These are phyloP conservation scores for Acanthosepion pharaonis DNA, from an alignment of 2,888 invertebrate genomes.

Conservation along the genomic window DNA sequence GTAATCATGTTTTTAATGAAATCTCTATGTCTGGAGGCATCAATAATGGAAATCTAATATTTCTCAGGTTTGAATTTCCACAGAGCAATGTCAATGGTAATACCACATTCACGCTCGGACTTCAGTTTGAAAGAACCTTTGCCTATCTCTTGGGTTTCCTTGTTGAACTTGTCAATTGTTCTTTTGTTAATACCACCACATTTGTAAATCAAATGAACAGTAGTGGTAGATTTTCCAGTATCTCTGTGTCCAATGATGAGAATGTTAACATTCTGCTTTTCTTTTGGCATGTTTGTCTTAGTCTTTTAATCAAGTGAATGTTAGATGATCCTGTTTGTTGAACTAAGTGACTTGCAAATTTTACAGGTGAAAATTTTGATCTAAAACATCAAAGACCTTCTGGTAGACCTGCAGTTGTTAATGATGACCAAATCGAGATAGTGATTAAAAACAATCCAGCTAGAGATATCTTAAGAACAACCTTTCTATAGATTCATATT, in stretches of 20 bases:
- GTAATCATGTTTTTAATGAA: constrained; percentile 99
- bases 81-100: constrained; percentile 97
- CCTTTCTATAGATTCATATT: no score
- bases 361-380: no score
- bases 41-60: constrained; percentile 98
- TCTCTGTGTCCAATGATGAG: constrained; percentile 99
- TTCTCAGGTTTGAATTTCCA: constrained; percentile 97
- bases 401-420: no score
- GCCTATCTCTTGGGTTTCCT: constrained; percentile 99
- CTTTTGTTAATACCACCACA: constrained; percentile 99
- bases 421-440: no score
- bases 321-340: not conserved
- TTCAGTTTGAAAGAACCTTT: constrained; percentile 99
- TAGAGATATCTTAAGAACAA: no score
- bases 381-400: no score
- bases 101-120: constrained; percentile 99
- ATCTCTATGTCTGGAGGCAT: constrained; percentile 99
- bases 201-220: constrained; percentile 98
- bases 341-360: no score
- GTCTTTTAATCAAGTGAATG: not conserved
- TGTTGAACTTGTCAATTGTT: constrained; percentile 99
- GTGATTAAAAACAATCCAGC: no score
- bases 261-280: constrained; percentile 97
- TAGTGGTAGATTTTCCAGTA: constrained; percentile 92
- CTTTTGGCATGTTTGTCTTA: constrained; percentile 85